Conservation (phyloP, 2,888 invertebrate species). For the Drosophila meridiana region DNA sequence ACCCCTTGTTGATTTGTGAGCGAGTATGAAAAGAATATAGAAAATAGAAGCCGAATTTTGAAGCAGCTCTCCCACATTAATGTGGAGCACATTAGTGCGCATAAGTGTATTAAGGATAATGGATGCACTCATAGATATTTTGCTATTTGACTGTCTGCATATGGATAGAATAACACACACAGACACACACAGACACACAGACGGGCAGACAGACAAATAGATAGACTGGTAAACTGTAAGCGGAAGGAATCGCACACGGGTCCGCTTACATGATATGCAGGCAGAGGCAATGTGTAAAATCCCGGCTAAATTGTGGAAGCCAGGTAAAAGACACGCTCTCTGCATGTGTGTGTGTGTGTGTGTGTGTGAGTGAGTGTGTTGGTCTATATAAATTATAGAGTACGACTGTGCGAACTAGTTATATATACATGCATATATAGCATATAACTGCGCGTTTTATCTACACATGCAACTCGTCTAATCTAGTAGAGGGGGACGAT, state of each 20-base stretch:
- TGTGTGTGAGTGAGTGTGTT: slow-evolving; percentile 4
- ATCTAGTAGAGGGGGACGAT: slow-evolving; percentile 15
- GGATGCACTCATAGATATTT: slow-evolving; percentile 80
- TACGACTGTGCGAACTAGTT: slow-evolving; percentile 13
- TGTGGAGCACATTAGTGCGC: slow-evolving; percentile 72
- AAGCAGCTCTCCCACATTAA: slow-evolving; percentile 69
- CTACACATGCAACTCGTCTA: slow-evolving; percentile 28
- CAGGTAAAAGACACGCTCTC: slow-evolving; percentile 10
- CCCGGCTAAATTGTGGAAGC: slow-evolving; percentile 8
- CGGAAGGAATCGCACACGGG: slow-evolving; percentile 49
- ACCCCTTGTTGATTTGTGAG: background rate
- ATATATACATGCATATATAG: background rate
- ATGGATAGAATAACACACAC: slow-evolving; percentile 43
- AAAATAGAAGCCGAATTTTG: slow-evolving; percentile 58
- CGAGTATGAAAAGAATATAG: slow-evolving; percentile 5
- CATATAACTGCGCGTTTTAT: slow-evolving; percentile 30
- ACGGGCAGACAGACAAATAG: background rate
- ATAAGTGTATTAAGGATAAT: slow-evolving; percentile 80
- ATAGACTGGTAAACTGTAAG: background rate
- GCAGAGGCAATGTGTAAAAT: slow-evolving; percentile 15
- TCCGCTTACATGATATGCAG: slow-evolving; percentile 59
- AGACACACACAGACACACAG: background rate
- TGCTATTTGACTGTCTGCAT: slow-evolving; percentile 62
- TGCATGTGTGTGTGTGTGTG: background rate
- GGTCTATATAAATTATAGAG: slow-evolving; percentile 18